These are phyloP conservation scores for Stegodyphus mimosarum DNA, from an alignment of 1,140 invertebrate species.

Conservation along the genomic window DNA sequence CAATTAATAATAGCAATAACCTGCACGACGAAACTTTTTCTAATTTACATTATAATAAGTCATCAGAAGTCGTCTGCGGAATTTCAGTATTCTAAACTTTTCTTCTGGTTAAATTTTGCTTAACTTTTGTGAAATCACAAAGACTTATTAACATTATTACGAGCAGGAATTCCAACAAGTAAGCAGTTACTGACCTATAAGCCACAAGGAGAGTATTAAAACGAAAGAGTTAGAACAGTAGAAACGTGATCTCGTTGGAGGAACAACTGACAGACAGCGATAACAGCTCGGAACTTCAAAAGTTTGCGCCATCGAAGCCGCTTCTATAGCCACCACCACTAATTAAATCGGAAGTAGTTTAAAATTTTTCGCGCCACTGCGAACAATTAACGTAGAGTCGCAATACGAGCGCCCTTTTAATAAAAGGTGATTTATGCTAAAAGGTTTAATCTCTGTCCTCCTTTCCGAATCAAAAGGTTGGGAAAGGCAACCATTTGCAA, in stretches of 20 bases:
- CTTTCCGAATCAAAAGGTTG: slow-evolving; percentile 37
- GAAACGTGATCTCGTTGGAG: not conserved
- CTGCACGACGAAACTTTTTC: too few species aligned
- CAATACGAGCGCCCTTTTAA: slow-evolving; percentile 47
- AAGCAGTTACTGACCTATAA: too few species aligned
- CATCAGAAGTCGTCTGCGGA: too few species aligned
- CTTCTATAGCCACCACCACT: slow-evolving; percentile 16
- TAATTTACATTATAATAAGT: too few species aligned
- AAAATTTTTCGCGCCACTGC: slow-evolving; percentile 58
- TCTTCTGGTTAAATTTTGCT: too few species aligned
- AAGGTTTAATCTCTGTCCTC: slow-evolving; percentile 53
- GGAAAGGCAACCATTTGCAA: slow-evolving; percentile 34
- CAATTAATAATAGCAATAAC: too few species aligned
- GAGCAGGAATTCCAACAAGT: too few species aligned
- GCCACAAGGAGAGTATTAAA: too few species aligned
- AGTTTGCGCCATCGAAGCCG: slow-evolving; percentile 1
- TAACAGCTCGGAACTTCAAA: slow-evolving; percentile 47
- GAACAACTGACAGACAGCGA: slow-evolving; percentile 47
- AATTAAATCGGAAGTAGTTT: slow-evolving; percentile 58
- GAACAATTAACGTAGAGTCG: slow-evolving; percentile 55
- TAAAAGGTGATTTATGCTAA: slow-evolving; percentile 60
- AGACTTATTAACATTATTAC: too few species aligned
- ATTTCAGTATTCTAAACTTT: too few species aligned
- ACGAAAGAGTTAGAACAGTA: too few species aligned
- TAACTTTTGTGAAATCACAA: too few species aligned